Evolutionary conservation across 2,797 vertebrate species (phyloP), one percentile per base, ranked within the genome.

Genomic region (Schizopygopsis pylzovi): DNA sequence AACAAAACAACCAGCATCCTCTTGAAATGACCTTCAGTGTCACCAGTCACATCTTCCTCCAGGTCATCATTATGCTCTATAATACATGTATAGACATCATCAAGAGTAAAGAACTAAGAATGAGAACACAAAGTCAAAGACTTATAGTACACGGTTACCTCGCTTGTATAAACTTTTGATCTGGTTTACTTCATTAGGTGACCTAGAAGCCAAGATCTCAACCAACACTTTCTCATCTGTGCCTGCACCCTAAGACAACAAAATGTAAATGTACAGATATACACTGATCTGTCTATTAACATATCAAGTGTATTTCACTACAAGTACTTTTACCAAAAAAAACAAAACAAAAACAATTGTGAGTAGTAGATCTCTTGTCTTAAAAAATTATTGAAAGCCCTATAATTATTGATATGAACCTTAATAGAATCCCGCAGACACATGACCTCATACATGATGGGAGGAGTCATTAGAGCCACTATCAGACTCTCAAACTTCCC

Each of bases 191-290:
- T 99, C 97, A 0, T 90, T 89, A 12, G 94, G 78, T 1, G 96
- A 96, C 92, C 98, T 96, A 52, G 98, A 99, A n/a, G 97, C 95
- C 83, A 99, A 95, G 84, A 99, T 97, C 94, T 98, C 97, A 61
- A 96, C 96, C 91, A 99, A 90, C n/a, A 98, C 95, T 82, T 97
- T 97, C 93, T 99, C 98, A 37, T 96, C 84, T 0, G 98, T 99
- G 87, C 98, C 98, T 61, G 96, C 97, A 89, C 98, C 98, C 98
- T 99, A 84, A 88, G 71, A 89, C 7, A 63, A 28, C 20, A 59
- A 85, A n/a, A 25, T 10, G 16, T 1, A 67, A 41, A 28, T 2
- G 12, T 52, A 47, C 39, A 61, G 0, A 73, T 49, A 39, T 61
- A 16, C 4, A 25, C 15, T 49, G 45, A 49, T 73, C 18, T 25